Conservation (phyloP, 92 coral and sea anemone species). For the Palythoa grandis region DNA sequence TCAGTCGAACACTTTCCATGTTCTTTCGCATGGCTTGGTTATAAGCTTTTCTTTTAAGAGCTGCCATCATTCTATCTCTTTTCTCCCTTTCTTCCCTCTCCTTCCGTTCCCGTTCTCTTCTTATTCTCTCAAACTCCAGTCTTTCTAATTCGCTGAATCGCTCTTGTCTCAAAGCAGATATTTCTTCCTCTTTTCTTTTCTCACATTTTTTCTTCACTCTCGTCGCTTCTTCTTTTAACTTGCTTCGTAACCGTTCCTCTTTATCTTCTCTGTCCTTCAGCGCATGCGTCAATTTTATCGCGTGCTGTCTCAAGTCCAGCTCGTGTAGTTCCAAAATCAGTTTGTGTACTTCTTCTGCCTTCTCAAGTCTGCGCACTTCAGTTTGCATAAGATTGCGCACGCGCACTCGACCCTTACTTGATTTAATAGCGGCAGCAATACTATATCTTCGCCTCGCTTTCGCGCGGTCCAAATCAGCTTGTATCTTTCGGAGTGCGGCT, state of each 20-base stretch:
- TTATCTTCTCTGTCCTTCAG: constrained; percentile 73
- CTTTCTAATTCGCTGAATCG: constrained; percentile 57
- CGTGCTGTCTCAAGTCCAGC: constrained; percentile 63
- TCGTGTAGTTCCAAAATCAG: constrained; percentile 71
- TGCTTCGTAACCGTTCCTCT: constrained; percentile 51
- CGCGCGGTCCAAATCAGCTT: constrained; percentile 81
- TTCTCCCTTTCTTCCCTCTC: constrained; percentile 60
- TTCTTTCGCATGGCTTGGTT: constrained; percentile 67
- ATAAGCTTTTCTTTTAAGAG: constrained; percentile 64
- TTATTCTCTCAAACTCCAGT: constrained; percentile 51
- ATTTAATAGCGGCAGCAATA: constrained; percentile 57
- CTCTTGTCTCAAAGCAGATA: constrained; percentile 60
- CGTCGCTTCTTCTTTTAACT: constrained; percentile 52
- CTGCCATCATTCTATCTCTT: constrained; percentile 51
- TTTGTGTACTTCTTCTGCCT: constrained; percentile 79
- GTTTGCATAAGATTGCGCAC: constrained; percentile 69
- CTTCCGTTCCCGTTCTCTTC: constrained; percentile 60
- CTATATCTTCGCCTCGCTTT: constrained; percentile 73
- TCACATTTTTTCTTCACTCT: constrained; percentile 50
- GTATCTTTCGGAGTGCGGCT: constrained; percentile 72
- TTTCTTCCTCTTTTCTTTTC: constrained; percentile 55
- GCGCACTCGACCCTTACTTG: constrained; percentile 60
- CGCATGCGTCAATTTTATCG: constrained; percentile 68
- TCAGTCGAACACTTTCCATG: constrained; percentile 54
- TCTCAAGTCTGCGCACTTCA: constrained; percentile 72